These are phyloP conservation scores for Pyrgus malvae DNA, from an alignment of 2,888 invertebrate species.

Conservation along the genomic window DNA sequence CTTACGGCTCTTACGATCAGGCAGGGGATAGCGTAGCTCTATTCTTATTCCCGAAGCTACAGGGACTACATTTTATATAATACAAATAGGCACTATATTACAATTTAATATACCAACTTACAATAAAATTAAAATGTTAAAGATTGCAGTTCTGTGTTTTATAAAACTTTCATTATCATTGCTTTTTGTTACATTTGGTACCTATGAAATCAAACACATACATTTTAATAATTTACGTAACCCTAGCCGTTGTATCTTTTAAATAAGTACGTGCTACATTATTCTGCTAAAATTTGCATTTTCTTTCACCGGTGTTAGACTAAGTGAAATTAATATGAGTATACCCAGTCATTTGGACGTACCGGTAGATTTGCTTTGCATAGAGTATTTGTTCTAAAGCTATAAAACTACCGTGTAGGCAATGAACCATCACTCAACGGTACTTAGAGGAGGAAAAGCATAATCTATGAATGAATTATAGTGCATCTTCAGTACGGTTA, in stretches of 20 bases:
- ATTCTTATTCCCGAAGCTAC: no score
- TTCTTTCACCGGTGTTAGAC: constrained; percentile 12
- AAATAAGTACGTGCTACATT: not conserved
- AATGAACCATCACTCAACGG: constrained; percentile 6
- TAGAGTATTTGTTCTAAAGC: not conserved
- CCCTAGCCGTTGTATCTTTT: not conserved
- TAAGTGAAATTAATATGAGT: constrained; percentile 7
- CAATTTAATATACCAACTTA: not conserved
- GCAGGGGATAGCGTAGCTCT: no score
- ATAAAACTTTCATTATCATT: constrained; percentile 4
- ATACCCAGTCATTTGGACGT: not conserved
- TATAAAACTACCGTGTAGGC: constrained; percentile 6
- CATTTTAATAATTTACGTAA: no score
- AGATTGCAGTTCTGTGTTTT: not conserved
- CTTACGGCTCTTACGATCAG: no score
- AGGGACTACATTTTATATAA: no score
- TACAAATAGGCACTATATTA: no score
- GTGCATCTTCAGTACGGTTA: no score
- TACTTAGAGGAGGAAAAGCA: not conserved
- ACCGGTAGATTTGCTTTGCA: not conserved
- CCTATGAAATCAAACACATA: not conserved
- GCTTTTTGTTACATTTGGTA: not conserved
- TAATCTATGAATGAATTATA: no score
- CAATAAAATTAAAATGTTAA: not conserved
- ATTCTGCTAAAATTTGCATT: constrained; percentile 1